phyloP scores from a whole-genome alignment of 2,113 vertebrate species.

The Xiphorhynchus elegans region DNA sequence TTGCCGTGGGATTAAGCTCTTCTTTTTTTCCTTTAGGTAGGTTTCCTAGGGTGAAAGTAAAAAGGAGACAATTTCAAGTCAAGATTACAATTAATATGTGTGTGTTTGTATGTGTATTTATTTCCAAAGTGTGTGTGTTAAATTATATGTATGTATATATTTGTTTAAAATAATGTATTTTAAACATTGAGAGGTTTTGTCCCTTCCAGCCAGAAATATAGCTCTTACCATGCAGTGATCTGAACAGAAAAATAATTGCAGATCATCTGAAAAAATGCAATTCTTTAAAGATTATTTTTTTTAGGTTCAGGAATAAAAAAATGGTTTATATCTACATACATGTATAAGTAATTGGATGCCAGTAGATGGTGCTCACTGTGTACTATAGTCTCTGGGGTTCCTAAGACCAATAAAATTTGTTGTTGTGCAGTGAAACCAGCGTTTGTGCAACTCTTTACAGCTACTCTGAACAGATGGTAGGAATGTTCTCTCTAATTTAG shows the following conservation, averaged over 20 bases:
- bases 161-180: not conserved
- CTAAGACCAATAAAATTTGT: slow-evolving; percentile 17
- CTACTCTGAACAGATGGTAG: slow-evolving; percentile 50
- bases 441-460: slow-evolving; percentile 37
- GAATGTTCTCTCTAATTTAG: slow-evolving; percentile 54
- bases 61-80: not conserved
- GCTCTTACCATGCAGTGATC: not conserved
- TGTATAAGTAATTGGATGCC: slow-evolving; percentile 23
- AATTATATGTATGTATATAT: not conserved
- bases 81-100: not conserved
- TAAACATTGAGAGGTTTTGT: not conserved
- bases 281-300: not conserved
- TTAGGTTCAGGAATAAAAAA: not conserved
- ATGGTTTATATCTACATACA: not conserved
- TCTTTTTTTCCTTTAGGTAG: not conserved
- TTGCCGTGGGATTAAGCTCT: not conserved
- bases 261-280: not conserved
- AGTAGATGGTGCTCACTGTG: slow-evolving; percentile 62
- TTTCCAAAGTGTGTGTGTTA: not conserved
- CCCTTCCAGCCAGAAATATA: not conserved
- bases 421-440: not conserved
- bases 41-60: not conserved
- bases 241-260: not conserved
- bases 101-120: not conserved
- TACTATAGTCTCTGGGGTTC: slow-evolving; percentile 21